Base-by-base conservation (phyloP, 2,113 vertebrate species). In the Pomatostomus ruficeps region DNA sequence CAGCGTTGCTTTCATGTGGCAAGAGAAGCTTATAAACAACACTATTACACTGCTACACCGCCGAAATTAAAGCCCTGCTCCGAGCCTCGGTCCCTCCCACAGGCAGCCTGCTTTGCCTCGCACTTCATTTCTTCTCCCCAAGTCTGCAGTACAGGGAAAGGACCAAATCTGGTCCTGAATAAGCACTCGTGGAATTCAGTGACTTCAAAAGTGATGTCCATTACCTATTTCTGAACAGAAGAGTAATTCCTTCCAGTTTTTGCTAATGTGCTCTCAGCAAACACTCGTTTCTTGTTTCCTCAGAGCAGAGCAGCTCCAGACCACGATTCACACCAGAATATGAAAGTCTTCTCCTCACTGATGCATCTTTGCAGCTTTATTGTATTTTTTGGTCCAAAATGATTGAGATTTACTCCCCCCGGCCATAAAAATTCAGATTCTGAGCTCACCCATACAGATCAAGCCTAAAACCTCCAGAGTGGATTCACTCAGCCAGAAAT, bases 401-500 rank as follows among this genome's bases (percentile, higher is more conserved):
- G 42, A 67, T 7, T 26, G 57, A 74, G 19, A 66, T 48, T 35
- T 8, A 5, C 4, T 7, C 10, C 2, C 2, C 3, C 8, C 5
- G 8, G 9, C 25, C 14, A 36, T 63, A 72, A 55, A 73, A 80
- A 36, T 49, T 25, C 55, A 46, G 25, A 49, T 58, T 84, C 63
- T 81, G 83, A 92, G 68, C 80, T 96, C 83, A 90, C 78, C 62
- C 74, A 45, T 80, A n/a, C 61, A 61, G 72, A 76, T 40, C 11
- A 18, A 82, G 80, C 59, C 78, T 57, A 85, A 94, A 93, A 33
- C 77, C 73, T 94, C 89, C 88, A 45, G 67, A 89, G 86, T n/a
- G 42, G 75, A 66, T 91, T 86, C 90, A 89, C 38, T 66, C 72
- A 82, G 79, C 86, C 94, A 94, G 85, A 45, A 92, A 92, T 96